These are phyloP conservation scores for mouse (Mus musculus) DNA, from an alignment of 2,113 vertebrate species.

Conservation along the genomic window DNA sequence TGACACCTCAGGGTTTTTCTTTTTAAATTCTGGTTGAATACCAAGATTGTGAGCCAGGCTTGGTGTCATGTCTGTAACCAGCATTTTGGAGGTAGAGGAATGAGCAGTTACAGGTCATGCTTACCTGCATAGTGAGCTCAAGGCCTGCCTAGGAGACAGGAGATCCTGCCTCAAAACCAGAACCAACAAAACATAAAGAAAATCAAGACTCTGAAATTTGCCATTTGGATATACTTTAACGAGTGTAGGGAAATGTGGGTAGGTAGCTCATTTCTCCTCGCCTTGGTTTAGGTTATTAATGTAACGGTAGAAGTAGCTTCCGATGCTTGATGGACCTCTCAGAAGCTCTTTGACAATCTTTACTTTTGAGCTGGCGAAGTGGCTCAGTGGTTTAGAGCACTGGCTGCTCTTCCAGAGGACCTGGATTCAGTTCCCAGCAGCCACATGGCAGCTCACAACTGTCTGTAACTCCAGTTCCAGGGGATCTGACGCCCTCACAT, in stretches of 20 bases:
- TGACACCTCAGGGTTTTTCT: neutral
- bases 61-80: neutral
- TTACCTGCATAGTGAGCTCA: neutral
- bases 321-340: neutral
- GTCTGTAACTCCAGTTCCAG: neutral
- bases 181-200: neutral
- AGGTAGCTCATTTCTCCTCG: neutral
- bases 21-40: neutral
- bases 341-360: neutral
- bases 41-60: neutral
- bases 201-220: neutral
- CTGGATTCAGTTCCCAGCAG: neutral
- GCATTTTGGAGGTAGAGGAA: neutral
- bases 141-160: neutral
- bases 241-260: neutral
- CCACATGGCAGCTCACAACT: neutral
- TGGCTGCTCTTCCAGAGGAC: too few relatives aligned
- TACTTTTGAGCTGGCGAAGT: too few relatives aligned
- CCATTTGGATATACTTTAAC: neutral
- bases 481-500: neutral
- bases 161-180: neutral
- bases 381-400: too few relatives aligned
- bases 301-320: constrained; percentile 16
- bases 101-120: neutral
- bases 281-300: constrained; percentile 27